A percentile compares a stretch with the other conserved stretches of the same genome.
These are phyloP conservation scores for Nyctalus aviator DNA, from an alignment of 2,797 vertebrate genomes.

Conservation along the genomic window DNA sequence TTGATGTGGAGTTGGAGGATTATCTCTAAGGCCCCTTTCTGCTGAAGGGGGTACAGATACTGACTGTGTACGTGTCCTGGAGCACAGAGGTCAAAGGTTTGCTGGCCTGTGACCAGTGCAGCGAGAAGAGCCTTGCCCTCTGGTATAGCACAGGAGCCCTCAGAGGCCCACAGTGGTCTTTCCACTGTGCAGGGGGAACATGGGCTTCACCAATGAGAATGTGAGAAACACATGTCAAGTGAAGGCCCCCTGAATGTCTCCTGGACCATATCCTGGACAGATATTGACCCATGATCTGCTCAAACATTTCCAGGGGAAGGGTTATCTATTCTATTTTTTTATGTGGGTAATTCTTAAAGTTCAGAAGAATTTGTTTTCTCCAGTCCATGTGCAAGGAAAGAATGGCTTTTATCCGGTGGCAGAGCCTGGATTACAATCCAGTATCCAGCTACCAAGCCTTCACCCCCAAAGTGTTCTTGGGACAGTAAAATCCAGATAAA, in stretches of 20 bases:
- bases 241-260: background rate
- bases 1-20: background rate
- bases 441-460: background rate
- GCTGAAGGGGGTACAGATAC: background rate
- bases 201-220: background rate
- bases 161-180: background rate
- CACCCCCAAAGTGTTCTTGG: background rate
- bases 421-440: background rate
- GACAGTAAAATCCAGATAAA: background rate
- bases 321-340: background rate
- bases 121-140: background rate
- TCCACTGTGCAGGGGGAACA: background rate
- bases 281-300: background rate
- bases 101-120: background rate
- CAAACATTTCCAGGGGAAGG: background rate
- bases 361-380: background rate
- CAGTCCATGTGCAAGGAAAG: background rate
- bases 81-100: background rate
- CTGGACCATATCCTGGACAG: background rate
- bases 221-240: background rate
- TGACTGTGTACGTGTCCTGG: background rate
- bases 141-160: background rate
- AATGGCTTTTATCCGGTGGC: background rate
- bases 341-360: background rate
- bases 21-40: background rate